Evolutionary conservation across 2,888 invertebrate species (phyloP), one percentile per base, ranked within the genome.

Genomic region (Gandaritis pyraliata): DNA sequence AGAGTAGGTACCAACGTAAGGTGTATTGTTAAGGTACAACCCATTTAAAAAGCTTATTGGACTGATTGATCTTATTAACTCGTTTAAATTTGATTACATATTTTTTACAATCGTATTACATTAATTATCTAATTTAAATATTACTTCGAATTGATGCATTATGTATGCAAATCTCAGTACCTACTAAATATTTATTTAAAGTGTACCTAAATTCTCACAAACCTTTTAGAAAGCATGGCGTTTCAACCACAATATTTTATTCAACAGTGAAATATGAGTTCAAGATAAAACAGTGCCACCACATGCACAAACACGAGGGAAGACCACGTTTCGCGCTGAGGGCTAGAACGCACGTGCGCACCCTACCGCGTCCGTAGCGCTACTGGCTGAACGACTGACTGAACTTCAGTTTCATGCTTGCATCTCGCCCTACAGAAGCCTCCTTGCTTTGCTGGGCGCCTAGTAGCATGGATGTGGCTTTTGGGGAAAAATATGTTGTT

Each of bases 381-480:
- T 81, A 92, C 91, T 90, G 84, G 72, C 78, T 77, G 81, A 81
- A 82, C 64, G 81, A 72, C 73, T 73, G 81, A 72, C 73, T 73
- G 72, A 73, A 80, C 71, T 81, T 81, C 81, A 78, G 81, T 73
- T 61, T 57, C 60, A 56, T 65, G 64, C 63, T 76, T 84, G 85
- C 85, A 87, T 87, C 87, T 84, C 82, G 73, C 74, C 71, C 66
- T 71, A 74, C 69, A 70, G 73, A 76, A 78, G 71, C 77, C 74
- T 79, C 77, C 75, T 74, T 64, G 70, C 61, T 68, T 69, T 76
- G 65, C 76, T 85, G 80, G 57, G 66, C 78, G 79, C 88, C 86
- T 86, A 74, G 87, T 87, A 88, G 73, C 64, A 38, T 58, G 64
- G 65, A 68, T 57, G 65, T 65, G 65, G 71, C 74, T 76, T 77